phyloP scores from a whole-genome alignment of 2,888 invertebrate genomes.

The Emmelina monodactyla region DNA sequence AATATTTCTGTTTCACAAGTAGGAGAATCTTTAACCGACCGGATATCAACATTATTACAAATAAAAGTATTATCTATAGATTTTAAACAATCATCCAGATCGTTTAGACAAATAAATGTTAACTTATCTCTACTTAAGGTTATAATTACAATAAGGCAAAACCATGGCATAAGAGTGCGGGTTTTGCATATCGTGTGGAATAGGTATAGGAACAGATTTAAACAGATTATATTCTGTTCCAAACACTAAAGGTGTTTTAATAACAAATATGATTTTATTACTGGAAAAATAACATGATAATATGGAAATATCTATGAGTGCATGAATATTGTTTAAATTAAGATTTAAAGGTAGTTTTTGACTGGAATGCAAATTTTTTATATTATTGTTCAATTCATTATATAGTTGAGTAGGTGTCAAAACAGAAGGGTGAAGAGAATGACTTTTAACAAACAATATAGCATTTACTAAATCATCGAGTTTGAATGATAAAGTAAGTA shows the following conservation, averaged over 20 bases:
- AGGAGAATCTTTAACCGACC: conserved; percentile 4
- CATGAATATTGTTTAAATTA: conserved; percentile 8
- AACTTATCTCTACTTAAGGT: conserved; percentile 10
- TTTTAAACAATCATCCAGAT: conserved; percentile 8
- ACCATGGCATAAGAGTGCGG: conserved; percentile 7
- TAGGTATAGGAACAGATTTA: conserved; percentile 7
- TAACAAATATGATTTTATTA: conserved; percentile 8
- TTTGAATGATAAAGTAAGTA: conserved; percentile 12
- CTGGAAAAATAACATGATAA: conserved; percentile 6
- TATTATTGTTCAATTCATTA: conserved; percentile 8
- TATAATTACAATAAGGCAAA: conserved; percentile 9
- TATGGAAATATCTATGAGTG: conserved; percentile 7
- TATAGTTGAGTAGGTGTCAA: conserved; percentile 10
- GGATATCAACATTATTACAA: conserved; percentile 4
- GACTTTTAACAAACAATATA: conserved; percentile 5
- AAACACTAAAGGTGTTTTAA: conserved; percentile 6
- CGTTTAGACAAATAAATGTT: conserved; percentile 7
- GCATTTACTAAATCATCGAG: conserved; percentile 7
- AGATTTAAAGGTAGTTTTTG: conserved; percentile 10
- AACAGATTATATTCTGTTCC: conserved; percentile 1
- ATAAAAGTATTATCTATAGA: conserved; percentile 3
- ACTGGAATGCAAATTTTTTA: conserved; percentile 5
- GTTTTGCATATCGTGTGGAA: neutral
- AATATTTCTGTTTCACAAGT: conserved; percentile 10
- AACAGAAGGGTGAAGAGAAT: conserved; percentile 10